Evolutionary conservation across 2,797 vertebrate species (phyloP).

Genomic region (Pipistrellus kuhlii): DNA sequence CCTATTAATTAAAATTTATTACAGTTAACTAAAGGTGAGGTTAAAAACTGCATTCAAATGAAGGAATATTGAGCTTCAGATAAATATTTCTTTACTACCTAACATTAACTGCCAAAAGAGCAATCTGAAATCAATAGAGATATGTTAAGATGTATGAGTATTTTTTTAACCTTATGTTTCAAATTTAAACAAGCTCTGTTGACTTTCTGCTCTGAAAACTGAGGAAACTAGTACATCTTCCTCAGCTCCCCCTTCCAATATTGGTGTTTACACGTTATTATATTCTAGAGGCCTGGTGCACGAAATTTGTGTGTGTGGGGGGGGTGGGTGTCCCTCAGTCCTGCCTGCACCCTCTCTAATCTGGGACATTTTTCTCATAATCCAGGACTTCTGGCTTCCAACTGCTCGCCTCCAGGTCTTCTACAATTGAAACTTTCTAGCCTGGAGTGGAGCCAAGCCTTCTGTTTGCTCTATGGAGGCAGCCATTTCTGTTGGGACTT

Average conservation of each 20-base stretch:
- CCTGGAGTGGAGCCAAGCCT: too few species aligned
- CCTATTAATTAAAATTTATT: neutral
- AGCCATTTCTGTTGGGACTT: too few species aligned
- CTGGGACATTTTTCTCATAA: too few species aligned
- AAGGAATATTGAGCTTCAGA: constrained; percentile 37
- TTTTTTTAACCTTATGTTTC: neutral
- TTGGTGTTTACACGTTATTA: neutral
- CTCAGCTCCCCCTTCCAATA: neutral
- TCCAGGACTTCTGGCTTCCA: too few species aligned
- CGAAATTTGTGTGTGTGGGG: too few species aligned
- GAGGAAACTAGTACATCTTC: neutral
- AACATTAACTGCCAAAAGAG: neutral
- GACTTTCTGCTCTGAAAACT: neutral
- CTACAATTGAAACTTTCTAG: too few species aligned
- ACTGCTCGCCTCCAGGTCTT: too few species aligned
- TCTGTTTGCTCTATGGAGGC: too few species aligned
- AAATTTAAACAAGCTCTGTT: neutral
- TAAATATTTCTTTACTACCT: constrained; percentile 1
- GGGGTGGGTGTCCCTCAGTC: too few species aligned
- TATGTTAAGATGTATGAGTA: neutral
- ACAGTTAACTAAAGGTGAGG: neutral
- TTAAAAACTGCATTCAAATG: neutral
- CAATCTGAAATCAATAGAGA: neutral
- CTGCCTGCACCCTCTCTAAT: too few species aligned
- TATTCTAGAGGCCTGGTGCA: neutral